Evolutionary conservation across 2,888 invertebrate species (phyloP).

Genomic region (Drosophila imparisetae): DNA sequence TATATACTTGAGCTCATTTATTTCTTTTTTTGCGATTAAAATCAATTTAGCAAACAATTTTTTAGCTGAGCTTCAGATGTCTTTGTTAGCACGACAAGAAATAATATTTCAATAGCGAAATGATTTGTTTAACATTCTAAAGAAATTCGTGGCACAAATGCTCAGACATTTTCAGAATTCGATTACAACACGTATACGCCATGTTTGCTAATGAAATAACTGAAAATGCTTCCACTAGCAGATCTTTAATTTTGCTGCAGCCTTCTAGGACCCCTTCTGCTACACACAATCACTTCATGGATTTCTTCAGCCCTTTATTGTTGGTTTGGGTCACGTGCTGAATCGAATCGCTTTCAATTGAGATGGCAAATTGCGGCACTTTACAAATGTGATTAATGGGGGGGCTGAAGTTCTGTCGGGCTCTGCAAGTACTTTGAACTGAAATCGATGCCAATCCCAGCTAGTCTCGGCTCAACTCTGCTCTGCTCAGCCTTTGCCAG

Average conservation of each 20-base stretch:
- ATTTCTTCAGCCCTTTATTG: not conserved
- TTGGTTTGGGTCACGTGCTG: conserved; percentile 18
- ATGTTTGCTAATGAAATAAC: conserved; percentile 17
- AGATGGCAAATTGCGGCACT: conserved; percentile 64
- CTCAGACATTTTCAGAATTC: conserved; percentile 13
- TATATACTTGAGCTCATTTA: not conserved
- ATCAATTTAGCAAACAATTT: not conserved
- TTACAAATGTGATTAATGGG: conserved; percentile 35
- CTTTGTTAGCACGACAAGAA: not conserved
- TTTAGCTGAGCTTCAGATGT: not conserved
- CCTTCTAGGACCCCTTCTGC: not conserved
- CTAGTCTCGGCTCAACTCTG: not conserved
- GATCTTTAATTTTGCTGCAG: not conserved
- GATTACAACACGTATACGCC: conserved; percentile 20
- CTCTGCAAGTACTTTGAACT: not conserved
- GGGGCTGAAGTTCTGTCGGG: not conserved
- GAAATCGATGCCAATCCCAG: conserved; percentile 21
- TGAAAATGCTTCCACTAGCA: conserved; percentile 2
- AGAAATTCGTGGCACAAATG: not conserved
- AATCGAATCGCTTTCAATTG: conserved; percentile 46
- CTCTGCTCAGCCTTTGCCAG: conserved; percentile 41
- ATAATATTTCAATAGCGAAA: not conserved
- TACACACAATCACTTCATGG: conserved; percentile 4
- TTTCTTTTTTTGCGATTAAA: not conserved
- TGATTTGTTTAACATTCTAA: not conserved